Conservation (phyloP, 2,888 invertebrate genomes). For the Leptarthrus brevirostris region DNA sequence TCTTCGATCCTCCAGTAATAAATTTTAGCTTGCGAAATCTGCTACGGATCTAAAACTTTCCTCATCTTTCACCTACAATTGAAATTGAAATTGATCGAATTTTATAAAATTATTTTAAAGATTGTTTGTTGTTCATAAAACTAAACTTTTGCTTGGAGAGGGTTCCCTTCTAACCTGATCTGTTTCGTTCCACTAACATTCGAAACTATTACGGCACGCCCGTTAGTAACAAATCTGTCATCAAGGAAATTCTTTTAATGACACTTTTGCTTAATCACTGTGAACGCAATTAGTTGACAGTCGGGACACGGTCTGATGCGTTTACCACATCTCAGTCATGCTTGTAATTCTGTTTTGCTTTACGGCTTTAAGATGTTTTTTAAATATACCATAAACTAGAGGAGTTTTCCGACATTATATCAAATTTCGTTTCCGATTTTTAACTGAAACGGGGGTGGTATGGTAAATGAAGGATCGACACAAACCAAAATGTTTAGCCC, state of each 20-base stretch:
- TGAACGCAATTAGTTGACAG: slow-evolving; percentile 25
- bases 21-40: no score
- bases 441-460: not conserved
- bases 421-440: slow-evolving; percentile 42
- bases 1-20: no score
- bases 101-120: no score
- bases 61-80: no score
- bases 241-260: not conserved
- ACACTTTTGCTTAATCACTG: not conserved
- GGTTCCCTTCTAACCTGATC: no score
- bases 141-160: no score
- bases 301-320: slow-evolving; percentile 7
- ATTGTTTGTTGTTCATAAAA: no score
- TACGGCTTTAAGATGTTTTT: slow-evolving; percentile 30
- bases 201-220: not conserved
- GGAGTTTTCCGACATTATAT: not conserved
- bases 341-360: not conserved
- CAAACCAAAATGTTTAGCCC: not conserved
- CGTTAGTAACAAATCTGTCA: not conserved
- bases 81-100: no score
- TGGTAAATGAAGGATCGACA: not conserved
- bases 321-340: not conserved
- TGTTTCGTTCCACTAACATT: no score
- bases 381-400: slow-evolving; percentile 12
- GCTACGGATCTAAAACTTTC: no score